A percentile compares a stretch with the other conserved stretches of the same genome.
Evolutionary conservation across 2,113 vertebrate genomes (phyloP).

Genomic region (Myiopsitta monachus): DNA sequence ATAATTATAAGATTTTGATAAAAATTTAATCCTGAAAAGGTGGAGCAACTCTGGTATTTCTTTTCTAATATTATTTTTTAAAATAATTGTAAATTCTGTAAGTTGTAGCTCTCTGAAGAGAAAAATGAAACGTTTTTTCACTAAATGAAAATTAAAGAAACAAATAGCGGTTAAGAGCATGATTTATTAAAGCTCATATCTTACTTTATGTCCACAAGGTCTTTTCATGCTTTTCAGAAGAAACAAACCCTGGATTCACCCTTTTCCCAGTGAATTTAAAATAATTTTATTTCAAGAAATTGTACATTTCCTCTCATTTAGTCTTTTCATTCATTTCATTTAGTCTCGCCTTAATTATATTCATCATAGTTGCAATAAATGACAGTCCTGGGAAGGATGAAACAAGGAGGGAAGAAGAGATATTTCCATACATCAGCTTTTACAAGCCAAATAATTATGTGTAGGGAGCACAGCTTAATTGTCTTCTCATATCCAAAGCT

Average conservation of each 20-base stretch:
- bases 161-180: slow-evolving; percentile 29
- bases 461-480: neutral
- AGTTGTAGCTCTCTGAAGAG: slow-evolving; percentile 36
- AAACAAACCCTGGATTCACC: slow-evolving; percentile 18
- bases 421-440: neutral
- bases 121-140: slow-evolving; percentile 55
- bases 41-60: neutral
- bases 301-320: neutral
- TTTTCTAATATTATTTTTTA: neutral
- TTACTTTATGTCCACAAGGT: slow-evolving; percentile 19
- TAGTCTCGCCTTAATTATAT: neutral
- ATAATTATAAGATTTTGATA: neutral
- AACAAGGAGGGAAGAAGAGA: neutral
- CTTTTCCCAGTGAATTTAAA: neutral
- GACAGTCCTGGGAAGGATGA: neutral
- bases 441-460: neutral
- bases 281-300: slow-evolving; percentile 8
- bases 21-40: slow-evolving; percentile 45
- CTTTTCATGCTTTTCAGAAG: slow-evolving; percentile 34
- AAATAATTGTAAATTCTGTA: slow-evolving; percentile 40
- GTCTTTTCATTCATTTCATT: too few relatives aligned
- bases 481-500: neutral
- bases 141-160: slow-evolving; percentile 61
- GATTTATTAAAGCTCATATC: slow-evolving; percentile 46
- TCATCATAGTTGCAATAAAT: neutral